These are phyloP conservation scores for Opisthocomus hoazin DNA, from an alignment of 2,113 vertebrate genomes.

Conservation along the genomic window DNA sequence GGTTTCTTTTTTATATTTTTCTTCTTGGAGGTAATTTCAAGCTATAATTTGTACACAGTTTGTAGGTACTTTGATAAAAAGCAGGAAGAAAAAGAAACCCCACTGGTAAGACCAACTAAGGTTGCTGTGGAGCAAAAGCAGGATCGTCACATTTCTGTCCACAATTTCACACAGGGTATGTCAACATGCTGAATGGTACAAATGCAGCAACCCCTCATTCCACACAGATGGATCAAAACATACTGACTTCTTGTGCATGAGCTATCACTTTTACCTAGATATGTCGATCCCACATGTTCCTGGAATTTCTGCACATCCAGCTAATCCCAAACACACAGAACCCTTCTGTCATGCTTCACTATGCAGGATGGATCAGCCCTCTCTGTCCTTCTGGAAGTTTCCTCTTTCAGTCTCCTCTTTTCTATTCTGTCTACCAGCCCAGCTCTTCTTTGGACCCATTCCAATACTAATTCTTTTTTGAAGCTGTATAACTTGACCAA, in stretches of 20 bases:
- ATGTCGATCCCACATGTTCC: rapidly evolving
- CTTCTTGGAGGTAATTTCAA: not conserved
- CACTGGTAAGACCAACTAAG: not conserved
- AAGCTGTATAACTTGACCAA: not conserved
- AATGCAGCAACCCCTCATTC: not conserved
- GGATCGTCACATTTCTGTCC: not conserved
- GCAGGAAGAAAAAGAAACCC: not conserved
- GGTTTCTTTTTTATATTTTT: not conserved
- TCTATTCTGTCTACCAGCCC: not conserved
- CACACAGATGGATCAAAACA: not conserved
- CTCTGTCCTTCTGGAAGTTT: not conserved
- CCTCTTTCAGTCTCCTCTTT: not conserved
- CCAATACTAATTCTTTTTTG: not conserved
- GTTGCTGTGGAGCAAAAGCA: not conserved
- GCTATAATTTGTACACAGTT: not conserved
- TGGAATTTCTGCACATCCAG: not conserved
- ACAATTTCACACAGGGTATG: not conserved
- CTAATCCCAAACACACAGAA: not conserved
- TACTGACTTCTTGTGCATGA: not conserved
- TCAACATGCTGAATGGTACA: not conserved
- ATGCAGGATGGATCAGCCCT: not conserved
- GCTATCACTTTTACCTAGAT: not conserved
- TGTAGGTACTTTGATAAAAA: not conserved
- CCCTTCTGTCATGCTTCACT: not conserved
- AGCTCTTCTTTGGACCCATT: not conserved